These are phyloP conservation scores for Caerostris extrusa DNA, from an alignment of 1,140 invertebrate genomes.

Conservation along the genomic window DNA sequence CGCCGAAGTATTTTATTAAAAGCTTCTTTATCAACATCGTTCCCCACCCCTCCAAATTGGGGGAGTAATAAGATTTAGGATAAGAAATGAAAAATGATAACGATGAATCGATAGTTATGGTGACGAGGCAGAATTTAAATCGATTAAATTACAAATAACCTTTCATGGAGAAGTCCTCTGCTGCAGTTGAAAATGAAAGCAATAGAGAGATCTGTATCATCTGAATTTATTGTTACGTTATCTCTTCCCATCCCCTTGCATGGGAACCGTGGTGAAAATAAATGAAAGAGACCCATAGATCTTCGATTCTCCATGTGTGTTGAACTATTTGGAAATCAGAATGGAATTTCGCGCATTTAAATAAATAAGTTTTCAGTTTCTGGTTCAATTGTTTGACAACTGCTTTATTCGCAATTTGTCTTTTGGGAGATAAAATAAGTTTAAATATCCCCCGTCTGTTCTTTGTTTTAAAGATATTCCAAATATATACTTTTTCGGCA, in stretches of 20 bases:
- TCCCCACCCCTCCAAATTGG: neutral
- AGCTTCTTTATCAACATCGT: slow-evolving; percentile 51
- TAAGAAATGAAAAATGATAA: neutral
- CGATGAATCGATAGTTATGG: slow-evolving; percentile 65
- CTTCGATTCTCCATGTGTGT: neutral
- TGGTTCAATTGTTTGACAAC: too few relatives aligned
- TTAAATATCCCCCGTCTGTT: too few relatives aligned
- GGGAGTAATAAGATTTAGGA: neutral
- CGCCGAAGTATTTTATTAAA: slow-evolving; percentile 48
- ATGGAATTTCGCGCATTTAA: too few relatives aligned
- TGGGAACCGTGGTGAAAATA: slow-evolving; percentile 7
- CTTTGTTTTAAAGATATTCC: too few relatives aligned
- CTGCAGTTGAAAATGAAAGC: slow-evolving; percentile 56
- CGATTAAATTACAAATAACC: slow-evolving; percentile 76
- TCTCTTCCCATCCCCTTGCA: neutral
- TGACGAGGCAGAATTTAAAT: slow-evolving; percentile 72
- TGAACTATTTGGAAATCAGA: too few relatives aligned
- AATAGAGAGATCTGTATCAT: slow-evolving; percentile 48
- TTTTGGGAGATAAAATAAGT: too few relatives aligned
- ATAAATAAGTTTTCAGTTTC: too few relatives aligned
- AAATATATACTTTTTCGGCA: too few relatives aligned
- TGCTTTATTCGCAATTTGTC: too few relatives aligned
- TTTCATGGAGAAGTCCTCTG: slow-evolving; percentile 52
- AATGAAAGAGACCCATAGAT: neutral
- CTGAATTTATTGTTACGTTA: slow-evolving; percentile 64